These are phyloP conservation scores for Fundulus diaphanus DNA, from an alignment of 2,797 vertebrate species.

Conservation along the genomic window DNA sequence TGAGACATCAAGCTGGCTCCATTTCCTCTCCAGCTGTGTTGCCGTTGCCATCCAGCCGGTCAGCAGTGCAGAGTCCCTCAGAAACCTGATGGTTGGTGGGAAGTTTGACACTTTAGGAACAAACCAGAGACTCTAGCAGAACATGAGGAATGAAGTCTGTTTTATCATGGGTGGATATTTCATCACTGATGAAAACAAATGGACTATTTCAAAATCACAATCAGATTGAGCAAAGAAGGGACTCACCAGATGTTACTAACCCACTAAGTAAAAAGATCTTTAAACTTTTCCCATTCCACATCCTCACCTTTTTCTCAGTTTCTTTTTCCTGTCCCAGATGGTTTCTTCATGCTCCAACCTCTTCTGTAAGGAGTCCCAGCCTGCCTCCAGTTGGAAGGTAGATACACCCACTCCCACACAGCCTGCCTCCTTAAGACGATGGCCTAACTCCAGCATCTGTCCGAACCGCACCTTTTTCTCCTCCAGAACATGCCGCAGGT, in stretches of 20 bases:
- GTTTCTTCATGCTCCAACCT: slow-evolving; percentile 76
- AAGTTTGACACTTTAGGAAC: not conserved
- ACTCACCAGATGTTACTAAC: no score
- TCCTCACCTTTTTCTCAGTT: slow-evolving; percentile 79
- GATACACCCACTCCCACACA: slow-evolving; percentile 76
- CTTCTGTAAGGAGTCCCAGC: slow-evolving; percentile 79
- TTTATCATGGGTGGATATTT: no score
- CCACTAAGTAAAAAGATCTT: no score
- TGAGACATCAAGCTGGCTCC: slow-evolving; percentile 77
- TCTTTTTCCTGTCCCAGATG: slow-evolving; percentile 69
- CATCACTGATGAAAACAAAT: no score
- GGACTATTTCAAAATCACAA: no score
- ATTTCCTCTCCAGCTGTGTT: slow-evolving; percentile 78
- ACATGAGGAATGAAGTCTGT: no score
- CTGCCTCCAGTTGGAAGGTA: slow-evolving; percentile 74
- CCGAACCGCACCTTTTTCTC: slow-evolving; percentile 75
- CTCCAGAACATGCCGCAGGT: slow-evolving; percentile 74
- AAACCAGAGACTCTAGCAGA: no score
- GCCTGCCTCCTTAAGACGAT: slow-evolving; percentile 66
- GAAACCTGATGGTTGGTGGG: slow-evolving; percentile 78
- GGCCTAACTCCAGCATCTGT: slow-evolving; percentile 81
- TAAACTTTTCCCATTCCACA: slow-evolving; percentile 53
- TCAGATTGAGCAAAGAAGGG: no score
- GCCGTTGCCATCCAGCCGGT: slow-evolving; percentile 85
- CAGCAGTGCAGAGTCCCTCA: slow-evolving; percentile 75